Evolutionary conservation across 2,888 invertebrate genomes (phyloP).

Genomic region (Zygogramma bicolorata): DNA sequence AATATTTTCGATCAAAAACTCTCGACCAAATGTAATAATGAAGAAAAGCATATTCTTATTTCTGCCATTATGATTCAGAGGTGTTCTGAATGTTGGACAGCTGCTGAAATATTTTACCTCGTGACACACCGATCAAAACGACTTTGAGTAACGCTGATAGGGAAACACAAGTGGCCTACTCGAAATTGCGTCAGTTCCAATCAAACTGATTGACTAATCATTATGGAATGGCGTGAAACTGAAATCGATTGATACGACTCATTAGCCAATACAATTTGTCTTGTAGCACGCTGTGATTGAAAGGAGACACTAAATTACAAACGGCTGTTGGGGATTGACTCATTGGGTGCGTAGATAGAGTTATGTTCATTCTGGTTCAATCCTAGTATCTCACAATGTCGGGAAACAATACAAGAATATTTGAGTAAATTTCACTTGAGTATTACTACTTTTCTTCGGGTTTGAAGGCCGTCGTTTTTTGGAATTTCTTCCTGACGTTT

Average conservation of each 20-base stretch:
- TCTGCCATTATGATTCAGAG: too few species aligned
- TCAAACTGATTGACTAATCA: neutral
- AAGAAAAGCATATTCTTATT: too few species aligned
- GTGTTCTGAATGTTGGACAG: too few species aligned
- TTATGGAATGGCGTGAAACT: conserved; percentile 6
- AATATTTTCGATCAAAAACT: too few species aligned
- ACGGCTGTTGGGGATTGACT: neutral
- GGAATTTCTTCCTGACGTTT: too few species aligned
- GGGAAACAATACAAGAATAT: neutral
- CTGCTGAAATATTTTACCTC: too few species aligned
- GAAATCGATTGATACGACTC: neutral
- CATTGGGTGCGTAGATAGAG: neutral
- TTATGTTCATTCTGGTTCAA: neutral
- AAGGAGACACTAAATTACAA: neutral
- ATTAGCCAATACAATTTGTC: conserved; percentile 4
- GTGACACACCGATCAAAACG: too few species aligned
- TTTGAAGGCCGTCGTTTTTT: too few species aligned
- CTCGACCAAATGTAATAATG: too few species aligned
- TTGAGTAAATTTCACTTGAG: too few species aligned
- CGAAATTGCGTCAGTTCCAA: neutral
- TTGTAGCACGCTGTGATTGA: neutral
- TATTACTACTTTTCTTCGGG: too few species aligned
- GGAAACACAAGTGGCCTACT: neutral
- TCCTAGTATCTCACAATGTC: neutral
- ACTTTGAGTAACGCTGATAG: neutral